Percentiles rank a stretch among this genome's conserved stretches.
Conservation (phyloP, 2,113 vertebrate species). For the Phalacrocorax brasilianus region DNA sequence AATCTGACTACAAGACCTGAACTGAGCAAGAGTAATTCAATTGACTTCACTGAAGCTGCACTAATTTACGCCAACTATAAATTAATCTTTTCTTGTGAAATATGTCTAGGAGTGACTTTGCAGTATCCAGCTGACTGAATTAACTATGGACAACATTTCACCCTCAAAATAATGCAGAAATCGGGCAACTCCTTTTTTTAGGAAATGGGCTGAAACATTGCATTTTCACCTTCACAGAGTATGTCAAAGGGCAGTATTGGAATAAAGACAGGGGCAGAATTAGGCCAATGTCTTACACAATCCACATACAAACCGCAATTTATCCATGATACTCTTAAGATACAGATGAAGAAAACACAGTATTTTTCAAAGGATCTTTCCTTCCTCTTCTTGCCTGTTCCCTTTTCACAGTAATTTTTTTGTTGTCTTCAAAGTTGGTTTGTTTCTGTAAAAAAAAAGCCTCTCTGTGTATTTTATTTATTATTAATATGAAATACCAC, state of each 20-base stretch:
- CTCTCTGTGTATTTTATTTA: background rate
- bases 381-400: background rate
- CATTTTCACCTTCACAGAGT: background rate
- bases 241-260: background rate
- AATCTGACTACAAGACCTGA: background rate
- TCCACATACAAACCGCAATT: background rate
- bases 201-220: background rate
- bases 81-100: constrained; percentile 22
- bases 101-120: constrained; percentile 22
- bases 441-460: background rate
- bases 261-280: background rate
- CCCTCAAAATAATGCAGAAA: background rate
- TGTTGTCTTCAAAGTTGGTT: background rate
- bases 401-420: background rate
- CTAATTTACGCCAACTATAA: constrained; percentile 46
- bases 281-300: background rate
- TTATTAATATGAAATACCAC: background rate
- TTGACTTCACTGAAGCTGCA: constrained; percentile 32
- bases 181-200: background rate
- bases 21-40: constrained; percentile 9
- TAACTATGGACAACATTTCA: background rate
- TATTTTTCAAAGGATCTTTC: background rate
- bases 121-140: background rate
- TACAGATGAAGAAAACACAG: background rate
- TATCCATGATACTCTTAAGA: background rate